Base-by-base conservation (phyloP, 2,113 vertebrate species). In the Cheirogaleus medius region DNA sequence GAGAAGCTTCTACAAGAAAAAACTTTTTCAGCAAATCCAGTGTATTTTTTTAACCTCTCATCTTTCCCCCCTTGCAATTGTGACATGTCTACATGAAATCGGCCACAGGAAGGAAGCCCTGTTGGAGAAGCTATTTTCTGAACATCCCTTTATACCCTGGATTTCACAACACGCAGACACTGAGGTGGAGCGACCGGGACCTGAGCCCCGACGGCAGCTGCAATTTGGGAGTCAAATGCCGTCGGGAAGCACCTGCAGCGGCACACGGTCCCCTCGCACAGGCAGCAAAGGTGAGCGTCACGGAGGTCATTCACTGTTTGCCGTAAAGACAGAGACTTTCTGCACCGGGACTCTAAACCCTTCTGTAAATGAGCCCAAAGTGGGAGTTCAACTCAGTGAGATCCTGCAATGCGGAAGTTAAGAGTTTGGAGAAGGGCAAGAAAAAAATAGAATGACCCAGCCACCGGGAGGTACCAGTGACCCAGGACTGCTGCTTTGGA, bases 61-160 rank as follows among this genome's bases (percentile, higher is more conserved):
- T 93, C 86, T 52, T 82, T 78, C 71, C 86, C 98, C 98, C 98
- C 98, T 98, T 97, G 98, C 97, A 92, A 98, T 99, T 97, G 98
- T 98, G 98, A 98, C 92, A 94, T 76, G 90, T 98, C 98, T 98
- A 97, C 97, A 85, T 18, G 98, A 98, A 96, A 34, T 97, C 96
- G 98, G 98, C 98, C 98, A 98, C 98, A 98, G 99, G 99, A 99
- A 99, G 99, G 99, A 99, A 99, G 98, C 97, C 76, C 97, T 97
- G 95, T 97, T 98, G 98, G 98, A 99, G 98, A 98, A 99, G 98
- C 98, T 98, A 98, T 99, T 99, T 99, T 99, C 98, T 99, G 99
- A 99, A 98, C 96, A 98, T 97, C 97, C 95, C 98, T 99, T 99
- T 99, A 98, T 98, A 98, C 98, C 98, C 98, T 81, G 89, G 96